These are phyloP conservation scores for Calypte anna DNA, from an alignment of 2,113 vertebrate genomes.

Conservation along the genomic window DNA sequence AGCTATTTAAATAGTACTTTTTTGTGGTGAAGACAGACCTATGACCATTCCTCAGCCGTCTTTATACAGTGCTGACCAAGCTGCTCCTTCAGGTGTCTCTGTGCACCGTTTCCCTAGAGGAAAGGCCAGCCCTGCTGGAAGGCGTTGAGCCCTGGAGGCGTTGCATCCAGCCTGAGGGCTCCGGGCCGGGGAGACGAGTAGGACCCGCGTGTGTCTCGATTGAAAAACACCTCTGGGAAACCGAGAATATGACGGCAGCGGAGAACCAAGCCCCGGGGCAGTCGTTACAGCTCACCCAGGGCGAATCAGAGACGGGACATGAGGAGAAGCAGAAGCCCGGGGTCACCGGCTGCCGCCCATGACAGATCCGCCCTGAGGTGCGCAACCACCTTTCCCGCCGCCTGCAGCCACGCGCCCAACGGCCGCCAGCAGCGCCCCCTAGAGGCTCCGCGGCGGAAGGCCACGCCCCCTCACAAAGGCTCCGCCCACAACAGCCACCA, in stretches of 20 bases:
- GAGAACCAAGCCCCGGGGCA: fast-evolving
- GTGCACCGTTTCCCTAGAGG: fast-evolving
- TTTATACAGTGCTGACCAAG: fast-evolving
- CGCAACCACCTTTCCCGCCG: no score
- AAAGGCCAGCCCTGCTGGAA: fast-evolving
- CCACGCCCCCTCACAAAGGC: not conserved
- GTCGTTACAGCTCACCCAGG: fast-evolving
- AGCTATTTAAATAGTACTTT: not conserved
- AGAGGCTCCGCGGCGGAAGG: not conserved
- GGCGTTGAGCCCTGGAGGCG: no score
- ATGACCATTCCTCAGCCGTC: fast-evolving
- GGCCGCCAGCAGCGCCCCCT: not conserved
- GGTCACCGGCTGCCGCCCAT: not conserved
- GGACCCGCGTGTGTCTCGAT: not conserved
- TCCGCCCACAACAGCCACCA: not conserved
- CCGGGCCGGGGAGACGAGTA: no score
- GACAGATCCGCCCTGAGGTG: fast-evolving
- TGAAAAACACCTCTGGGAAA: not conserved
- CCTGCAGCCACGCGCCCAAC: not conserved
- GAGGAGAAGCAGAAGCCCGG: fast-evolving
- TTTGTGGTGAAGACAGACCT: no score
- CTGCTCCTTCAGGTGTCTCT: fast-evolving
- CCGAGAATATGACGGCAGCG: fast-evolving
- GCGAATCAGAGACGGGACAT: fast-evolving
- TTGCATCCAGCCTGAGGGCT: not conserved